These are phyloP conservation scores for Rhagoletis zephyria DNA, from an alignment of 1,140 invertebrate genomes.

Conservation along the genomic window DNA sequence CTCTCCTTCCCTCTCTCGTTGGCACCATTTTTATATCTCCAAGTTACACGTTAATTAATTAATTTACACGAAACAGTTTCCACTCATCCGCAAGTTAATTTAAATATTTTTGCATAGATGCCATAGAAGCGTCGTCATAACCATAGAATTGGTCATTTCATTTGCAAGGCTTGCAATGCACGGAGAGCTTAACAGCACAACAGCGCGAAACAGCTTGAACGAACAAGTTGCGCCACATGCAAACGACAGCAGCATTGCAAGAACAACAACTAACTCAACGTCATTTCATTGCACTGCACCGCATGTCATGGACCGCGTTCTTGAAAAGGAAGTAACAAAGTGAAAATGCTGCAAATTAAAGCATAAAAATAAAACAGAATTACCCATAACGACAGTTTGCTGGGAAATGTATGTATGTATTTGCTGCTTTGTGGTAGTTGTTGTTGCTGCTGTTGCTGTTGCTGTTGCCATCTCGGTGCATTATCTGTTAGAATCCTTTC, in stretches of 20 bases:
- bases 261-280: background rate
- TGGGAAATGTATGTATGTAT: background rate
- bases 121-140: constrained; percentile 9
- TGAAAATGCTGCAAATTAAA: constrained; percentile 13
- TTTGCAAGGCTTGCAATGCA: background rate
- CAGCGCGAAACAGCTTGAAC: background rate
- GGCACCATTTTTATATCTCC: background rate
- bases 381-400: background rate
- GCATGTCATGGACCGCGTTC: background rate
- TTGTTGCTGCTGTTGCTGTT: background rate
- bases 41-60: constrained; percentile 33
- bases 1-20: background rate
- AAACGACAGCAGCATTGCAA: background rate
- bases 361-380: constrained; percentile 24
- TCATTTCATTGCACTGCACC: background rate
- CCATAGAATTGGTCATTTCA: constrained; percentile 24
- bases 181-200: background rate
- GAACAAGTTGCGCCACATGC: background rate
- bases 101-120: constrained; percentile 2
- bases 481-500: background rate
- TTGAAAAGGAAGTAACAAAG: constrained; percentile 39
- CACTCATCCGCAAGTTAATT: background rate
- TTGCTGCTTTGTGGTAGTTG: background rate
- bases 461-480: background rate
- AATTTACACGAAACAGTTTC: constrained; percentile 16